A percentile compares a stretch with the other conserved stretches of the same genome.
These are phyloP conservation scores for Fistularia tabacaria DNA, from an alignment of 2,797 vertebrate species.

Conservation along the genomic window DNA sequence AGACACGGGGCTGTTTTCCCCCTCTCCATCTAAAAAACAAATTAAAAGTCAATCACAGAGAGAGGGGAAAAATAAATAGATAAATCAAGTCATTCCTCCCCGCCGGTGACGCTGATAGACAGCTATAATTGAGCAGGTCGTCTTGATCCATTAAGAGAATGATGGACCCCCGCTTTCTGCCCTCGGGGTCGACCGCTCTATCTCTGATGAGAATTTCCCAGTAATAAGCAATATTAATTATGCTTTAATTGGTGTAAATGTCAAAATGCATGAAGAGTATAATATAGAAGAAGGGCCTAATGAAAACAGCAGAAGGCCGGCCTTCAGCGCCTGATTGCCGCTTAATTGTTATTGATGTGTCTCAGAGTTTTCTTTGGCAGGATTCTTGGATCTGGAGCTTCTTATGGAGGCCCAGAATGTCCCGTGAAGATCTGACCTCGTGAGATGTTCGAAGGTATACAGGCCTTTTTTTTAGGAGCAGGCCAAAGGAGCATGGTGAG, in stretches of 20 bases:
- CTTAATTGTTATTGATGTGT: constrained; percentile 80
- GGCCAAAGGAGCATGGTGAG: too few relatives aligned
- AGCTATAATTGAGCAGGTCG: constrained; percentile 72
- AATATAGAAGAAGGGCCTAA: constrained; percentile 62
- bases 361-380: constrained; percentile 21
- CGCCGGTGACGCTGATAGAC: constrained; percentile 73
- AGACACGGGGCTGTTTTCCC: constrained; percentile 43
- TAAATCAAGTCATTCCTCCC: constrained; percentile 62
- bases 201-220: constrained; percentile 72
- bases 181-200: constrained; percentile 59
- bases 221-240: constrained; percentile 80
- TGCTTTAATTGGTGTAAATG: constrained; percentile 79
- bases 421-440: too few relatives aligned
- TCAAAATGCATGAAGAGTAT: constrained; percentile 67
- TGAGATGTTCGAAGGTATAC: too few relatives aligned
- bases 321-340: constrained; percentile 57
- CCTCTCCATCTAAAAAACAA: constrained; percentile 51
- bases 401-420: not conserved
- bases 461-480: too few relatives aligned
- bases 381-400: not conserved
- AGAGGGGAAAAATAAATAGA: constrained; percentile 41
- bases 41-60: constrained; percentile 67
- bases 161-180: constrained; percentile 58
- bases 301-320: constrained; percentile 64
- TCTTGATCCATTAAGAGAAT: constrained; percentile 69